Percentiles rank a stretch among this genome's conserved stretches.
phyloP scores from a whole-genome alignment of 2,113 vertebrate genomes.

The Clinocottus analis region DNA sequence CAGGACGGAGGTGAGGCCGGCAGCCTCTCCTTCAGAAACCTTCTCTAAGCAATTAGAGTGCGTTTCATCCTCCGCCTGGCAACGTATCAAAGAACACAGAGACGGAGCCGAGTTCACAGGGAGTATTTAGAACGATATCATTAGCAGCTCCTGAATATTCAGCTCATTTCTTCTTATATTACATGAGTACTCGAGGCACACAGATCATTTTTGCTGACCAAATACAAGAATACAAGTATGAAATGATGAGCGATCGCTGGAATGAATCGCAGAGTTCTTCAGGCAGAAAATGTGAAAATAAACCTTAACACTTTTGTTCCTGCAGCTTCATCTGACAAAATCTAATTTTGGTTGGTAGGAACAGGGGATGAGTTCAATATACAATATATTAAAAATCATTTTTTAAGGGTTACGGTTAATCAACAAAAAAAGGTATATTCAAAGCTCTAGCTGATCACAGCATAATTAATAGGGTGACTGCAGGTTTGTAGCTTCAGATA shows the following conservation, averaged over 20 bases:
- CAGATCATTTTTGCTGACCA: background rate
- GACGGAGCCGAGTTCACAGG: conserved; percentile 39
- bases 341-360: background rate
- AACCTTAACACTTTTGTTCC: background rate
- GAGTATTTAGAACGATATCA: conserved; percentile 25
- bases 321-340: background rate
- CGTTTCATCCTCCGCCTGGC: conserved; percentile 54
- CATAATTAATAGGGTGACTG: background rate
- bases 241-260: background rate
- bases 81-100: conserved; percentile 55
- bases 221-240: too few relatives aligned
- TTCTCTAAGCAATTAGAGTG: conserved; percentile 33
- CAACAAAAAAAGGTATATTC: background rate
- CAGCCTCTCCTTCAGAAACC: conserved; percentile 24
- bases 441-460: background rate
- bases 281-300: background rate
- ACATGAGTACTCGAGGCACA: conserved; percentile 4
- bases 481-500: conserved; percentile 5
- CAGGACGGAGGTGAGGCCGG: conserved; percentile 25
- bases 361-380: background rate
- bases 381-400: background rate
- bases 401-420: background rate
- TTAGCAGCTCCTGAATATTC: conserved; percentile 50
- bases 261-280: background rate
- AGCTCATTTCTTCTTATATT: conserved; percentile 15